Evolutionary conservation across 2,113 vertebrate genomes (phyloP).

Genomic region (Prionailurus bengalensis): DNA sequence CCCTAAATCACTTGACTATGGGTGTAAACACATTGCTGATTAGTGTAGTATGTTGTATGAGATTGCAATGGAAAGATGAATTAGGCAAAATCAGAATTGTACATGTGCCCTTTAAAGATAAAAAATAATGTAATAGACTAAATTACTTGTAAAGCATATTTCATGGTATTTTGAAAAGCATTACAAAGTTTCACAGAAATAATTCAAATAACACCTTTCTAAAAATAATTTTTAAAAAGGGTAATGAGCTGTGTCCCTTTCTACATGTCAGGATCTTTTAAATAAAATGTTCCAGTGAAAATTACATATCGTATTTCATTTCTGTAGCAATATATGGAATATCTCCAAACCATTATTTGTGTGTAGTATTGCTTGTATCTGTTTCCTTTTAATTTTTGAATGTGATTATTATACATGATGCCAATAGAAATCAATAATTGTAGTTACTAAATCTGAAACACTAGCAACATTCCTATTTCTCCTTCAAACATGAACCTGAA

Average conservation of each 20-base stretch:
- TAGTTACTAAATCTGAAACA: not conserved
- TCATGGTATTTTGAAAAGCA: not conserved
- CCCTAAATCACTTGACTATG: not conserved
- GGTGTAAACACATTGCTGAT: not conserved
- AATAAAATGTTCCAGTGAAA: not conserved
- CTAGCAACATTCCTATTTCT: not conserved
- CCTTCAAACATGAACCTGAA: not conserved
- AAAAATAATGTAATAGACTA: not conserved
- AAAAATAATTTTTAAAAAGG: not conserved
- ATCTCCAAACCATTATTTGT: not conserved
- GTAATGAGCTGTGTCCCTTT: not conserved
- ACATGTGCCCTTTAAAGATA: not conserved
- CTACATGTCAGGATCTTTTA: not conserved
- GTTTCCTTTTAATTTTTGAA: not conserved
- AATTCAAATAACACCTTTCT: not conserved
- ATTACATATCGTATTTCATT: not conserved
- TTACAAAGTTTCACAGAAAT: slow-evolving; percentile 17
- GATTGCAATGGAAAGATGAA: not conserved
- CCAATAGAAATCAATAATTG: not conserved
- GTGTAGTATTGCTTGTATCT: not conserved
- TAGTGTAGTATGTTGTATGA: not conserved
- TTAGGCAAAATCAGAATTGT: not conserved
- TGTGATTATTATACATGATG: not conserved
- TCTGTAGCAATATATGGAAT: not conserved
- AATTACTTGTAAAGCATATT: not conserved